phyloP scores from a whole-genome alignment of 2,888 invertebrate genomes.

The Seira sanloemensis region DNA sequence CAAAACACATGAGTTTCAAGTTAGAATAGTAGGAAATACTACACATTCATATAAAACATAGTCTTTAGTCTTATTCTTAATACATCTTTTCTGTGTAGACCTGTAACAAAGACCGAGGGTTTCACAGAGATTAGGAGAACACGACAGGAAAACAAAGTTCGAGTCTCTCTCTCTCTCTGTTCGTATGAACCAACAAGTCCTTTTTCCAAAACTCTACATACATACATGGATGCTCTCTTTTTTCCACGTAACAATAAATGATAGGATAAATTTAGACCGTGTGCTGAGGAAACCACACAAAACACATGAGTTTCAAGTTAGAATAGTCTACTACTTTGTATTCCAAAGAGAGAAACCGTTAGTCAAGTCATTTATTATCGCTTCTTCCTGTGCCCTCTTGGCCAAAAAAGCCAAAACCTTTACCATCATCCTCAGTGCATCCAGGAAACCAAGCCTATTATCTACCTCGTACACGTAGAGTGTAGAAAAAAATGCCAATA shows the following conservation, averaged over 20 bases:
- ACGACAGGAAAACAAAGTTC: conserved; percentile 19
- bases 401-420: neutral
- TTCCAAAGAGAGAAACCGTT: conserved; percentile 32
- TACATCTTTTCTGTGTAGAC: no score
- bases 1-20: conserved; percentile 3
- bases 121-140: neutral
- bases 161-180: no score
- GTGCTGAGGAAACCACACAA: conserved; percentile 18
- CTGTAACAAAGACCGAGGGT: neutral
- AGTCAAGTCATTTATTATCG: conserved; percentile 60
- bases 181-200: conserved; percentile 5
- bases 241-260: conserved; percentile 43
- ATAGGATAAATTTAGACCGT: conserved; percentile 5
- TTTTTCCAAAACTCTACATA: neutral
- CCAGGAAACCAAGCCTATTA: conserved; percentile 30
- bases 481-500: neutral
- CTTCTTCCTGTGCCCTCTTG: conserved; percentile 46
- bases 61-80: no score
- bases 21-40: no score
- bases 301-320: neutral
- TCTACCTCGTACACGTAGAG: conserved; percentile 31
- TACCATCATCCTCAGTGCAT: neutral
- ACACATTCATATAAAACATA: no score
- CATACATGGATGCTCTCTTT: neutral
- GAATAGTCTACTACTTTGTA: conserved; percentile 33